phyloP scores from a whole-genome alignment of 2,113 vertebrate genomes.

The Otis tarda region DNA sequence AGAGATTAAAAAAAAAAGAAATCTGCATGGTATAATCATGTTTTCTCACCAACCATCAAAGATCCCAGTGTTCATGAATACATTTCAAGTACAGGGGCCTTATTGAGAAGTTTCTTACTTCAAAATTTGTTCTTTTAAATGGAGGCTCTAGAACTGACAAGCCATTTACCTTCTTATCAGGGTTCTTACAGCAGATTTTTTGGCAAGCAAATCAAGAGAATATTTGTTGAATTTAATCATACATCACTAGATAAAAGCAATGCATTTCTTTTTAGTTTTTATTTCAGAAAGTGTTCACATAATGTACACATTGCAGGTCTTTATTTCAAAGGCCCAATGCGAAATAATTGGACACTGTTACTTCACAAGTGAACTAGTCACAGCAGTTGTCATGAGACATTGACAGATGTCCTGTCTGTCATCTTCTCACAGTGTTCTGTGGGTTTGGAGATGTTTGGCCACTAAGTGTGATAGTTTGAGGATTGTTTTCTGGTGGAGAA shows the following conservation, averaged over 20 bases:
- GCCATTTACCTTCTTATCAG: constrained; percentile 7
- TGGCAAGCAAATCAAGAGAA: constrained; percentile 34
- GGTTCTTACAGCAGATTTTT: not conserved
- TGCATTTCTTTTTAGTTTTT: not conserved
- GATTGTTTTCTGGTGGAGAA: not conserved
- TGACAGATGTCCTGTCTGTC: not conserved
- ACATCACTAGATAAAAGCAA: not conserved
- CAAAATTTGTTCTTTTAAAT: not conserved
- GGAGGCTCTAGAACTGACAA: not conserved
- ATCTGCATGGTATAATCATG: constrained; percentile 6
- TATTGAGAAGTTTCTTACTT: constrained; percentile 40
- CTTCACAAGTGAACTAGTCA: not conserved
- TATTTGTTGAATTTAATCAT: constrained; percentile 37
- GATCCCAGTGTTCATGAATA: not conserved
- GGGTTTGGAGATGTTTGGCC: not conserved
- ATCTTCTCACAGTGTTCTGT: not conserved
- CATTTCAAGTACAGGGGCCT: not conserved
- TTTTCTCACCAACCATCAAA: constrained; percentile 29
- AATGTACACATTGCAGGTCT: not conserved
- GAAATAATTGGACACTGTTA: not conserved
- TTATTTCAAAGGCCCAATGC: not conserved
- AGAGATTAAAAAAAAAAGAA: not conserved
- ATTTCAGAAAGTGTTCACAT: not conserved
- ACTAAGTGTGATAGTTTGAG: not conserved
- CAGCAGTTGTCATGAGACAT: not conserved